Conservation (phyloP, 2,113 vertebrate genomes). For the Megaceryle maxima region DNA sequence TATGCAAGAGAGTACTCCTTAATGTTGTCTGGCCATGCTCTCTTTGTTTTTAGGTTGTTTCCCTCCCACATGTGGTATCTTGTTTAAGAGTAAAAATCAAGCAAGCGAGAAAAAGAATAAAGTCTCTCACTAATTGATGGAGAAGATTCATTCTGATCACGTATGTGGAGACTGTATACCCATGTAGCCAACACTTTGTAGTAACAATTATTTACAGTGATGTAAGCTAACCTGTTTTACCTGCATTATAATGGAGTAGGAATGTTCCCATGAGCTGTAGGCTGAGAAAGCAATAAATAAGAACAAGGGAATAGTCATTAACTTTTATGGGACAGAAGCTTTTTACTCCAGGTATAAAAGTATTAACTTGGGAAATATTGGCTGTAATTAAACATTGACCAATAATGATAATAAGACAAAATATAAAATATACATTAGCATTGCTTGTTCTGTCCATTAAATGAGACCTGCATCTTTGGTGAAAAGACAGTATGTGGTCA, state of each 20-base stretch:
- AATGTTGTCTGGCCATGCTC: background rate
- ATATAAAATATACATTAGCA: background rate
- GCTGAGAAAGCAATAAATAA: background rate
- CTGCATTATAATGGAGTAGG: background rate
- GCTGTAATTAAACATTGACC: background rate
- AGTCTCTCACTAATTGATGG: background rate
- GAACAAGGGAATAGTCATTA: background rate
- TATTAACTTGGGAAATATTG: background rate
- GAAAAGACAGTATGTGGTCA: background rate
- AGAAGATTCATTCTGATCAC: background rate
- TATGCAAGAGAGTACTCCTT: background rate
- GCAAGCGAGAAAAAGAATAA: background rate
- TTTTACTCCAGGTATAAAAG: background rate
- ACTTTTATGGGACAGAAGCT: background rate
- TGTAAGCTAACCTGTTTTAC: conserved; percentile 7
- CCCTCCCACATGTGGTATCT: background rate
- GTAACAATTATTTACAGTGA: background rate
- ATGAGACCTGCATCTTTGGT: background rate
- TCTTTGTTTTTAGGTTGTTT: background rate
- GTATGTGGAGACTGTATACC: background rate
- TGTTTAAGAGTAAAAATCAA: background rate
- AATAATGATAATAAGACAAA: background rate
- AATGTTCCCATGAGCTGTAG: background rate
- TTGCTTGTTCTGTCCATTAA: background rate
- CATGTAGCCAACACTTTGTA: background rate